Evolutionary conservation across 23 tunicate genomes (phyloP).

Genomic region (Styela clava): DNA sequence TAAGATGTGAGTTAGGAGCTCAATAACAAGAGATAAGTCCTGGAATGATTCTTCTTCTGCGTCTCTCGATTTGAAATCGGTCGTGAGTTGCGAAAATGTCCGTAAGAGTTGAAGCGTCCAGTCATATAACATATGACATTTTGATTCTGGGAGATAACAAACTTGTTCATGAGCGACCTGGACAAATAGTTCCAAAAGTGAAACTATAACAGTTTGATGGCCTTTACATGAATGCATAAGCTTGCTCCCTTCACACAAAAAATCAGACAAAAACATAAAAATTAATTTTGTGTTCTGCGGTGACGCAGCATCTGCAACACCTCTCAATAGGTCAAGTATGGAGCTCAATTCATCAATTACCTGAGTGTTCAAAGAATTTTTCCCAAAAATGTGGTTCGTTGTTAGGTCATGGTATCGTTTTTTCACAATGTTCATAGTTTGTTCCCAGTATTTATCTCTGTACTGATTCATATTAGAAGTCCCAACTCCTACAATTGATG

Average conservation of each 20-base stretch:
- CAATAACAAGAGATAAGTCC: slow-evolving; percentile 56
- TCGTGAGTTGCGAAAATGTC: slow-evolving; percentile 21
- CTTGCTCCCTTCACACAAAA: slow-evolving; percentile 53
- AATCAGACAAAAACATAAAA: slow-evolving; percentile 40
- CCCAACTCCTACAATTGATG: slow-evolving; percentile 56
- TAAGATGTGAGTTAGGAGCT: slow-evolving; percentile 55
- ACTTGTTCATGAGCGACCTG: slow-evolving; percentile 62
- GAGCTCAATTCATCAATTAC: slow-evolving; percentile 28
- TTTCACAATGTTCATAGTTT: slow-evolving; percentile 58
- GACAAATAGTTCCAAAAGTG: slow-evolving; percentile 56
- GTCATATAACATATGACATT: slow-evolving; percentile 47
- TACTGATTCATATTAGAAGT: slow-evolving; percentile 62
- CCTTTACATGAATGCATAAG: slow-evolving; percentile 43
- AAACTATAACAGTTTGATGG: slow-evolving; percentile 32
- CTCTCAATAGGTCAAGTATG: slow-evolving; percentile 46
- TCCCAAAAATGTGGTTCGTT: slow-evolving; percentile 22
- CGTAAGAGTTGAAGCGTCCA: slow-evolving; percentile 49
- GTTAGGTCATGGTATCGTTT: slow-evolving; percentile 40
- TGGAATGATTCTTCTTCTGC: slow-evolving; percentile 45
- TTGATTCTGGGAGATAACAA: slow-evolving; percentile 51
- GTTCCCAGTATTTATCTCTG: slow-evolving; percentile 61
- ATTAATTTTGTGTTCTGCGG: slow-evolving; percentile 34
- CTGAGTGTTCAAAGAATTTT: slow-evolving; percentile 12
- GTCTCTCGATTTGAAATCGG: slow-evolving; percentile 17
- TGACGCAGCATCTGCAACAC: slow-evolving; percentile 55